Evolutionary conservation across 2,888 invertebrate genomes (phyloP).

Genomic region (Chalcosyrphus nemorum): DNA sequence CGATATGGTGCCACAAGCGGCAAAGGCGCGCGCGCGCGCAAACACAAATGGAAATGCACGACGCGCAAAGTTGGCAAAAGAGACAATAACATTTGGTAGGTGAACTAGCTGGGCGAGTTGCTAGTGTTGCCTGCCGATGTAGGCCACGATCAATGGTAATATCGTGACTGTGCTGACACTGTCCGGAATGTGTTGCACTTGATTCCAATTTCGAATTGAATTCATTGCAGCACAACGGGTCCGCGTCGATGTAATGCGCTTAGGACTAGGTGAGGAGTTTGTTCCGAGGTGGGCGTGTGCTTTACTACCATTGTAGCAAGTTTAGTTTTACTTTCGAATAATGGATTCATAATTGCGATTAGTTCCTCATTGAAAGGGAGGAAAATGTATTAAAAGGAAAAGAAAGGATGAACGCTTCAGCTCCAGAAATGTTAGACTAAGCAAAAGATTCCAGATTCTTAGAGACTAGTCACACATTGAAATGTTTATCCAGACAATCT

Average conservation of each 20-base stretch:
- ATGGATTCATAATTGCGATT: not conserved
- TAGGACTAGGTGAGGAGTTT: conserved; percentile 8
- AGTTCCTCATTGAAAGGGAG: too few relatives aligned
- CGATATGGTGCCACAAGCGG: not conserved
- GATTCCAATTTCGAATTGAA: conserved; percentile 39
- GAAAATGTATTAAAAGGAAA: too few relatives aligned
- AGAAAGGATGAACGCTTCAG: too few relatives aligned
- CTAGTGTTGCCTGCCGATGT: conserved; percentile 15
- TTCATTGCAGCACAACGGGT: not conserved
- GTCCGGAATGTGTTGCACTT: conserved; percentile 64
- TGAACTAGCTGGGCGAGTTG: conserved; percentile 20
- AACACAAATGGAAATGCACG: conserved; percentile 30
- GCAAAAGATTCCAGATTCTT: too few relatives aligned
- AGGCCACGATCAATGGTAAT: conserved; percentile 68
- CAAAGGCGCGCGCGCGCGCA: not conserved
- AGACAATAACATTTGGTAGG: conserved; percentile 39
- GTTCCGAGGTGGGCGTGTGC: not conserved
- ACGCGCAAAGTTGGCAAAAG: not conserved
- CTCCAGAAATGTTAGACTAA: too few relatives aligned
- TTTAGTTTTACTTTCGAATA: conserved; percentile 45
- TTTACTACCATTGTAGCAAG: conserved; percentile 5
- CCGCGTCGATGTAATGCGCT: conserved; percentile 28
- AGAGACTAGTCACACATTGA: too few relatives aligned
- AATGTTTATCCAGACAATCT: too few relatives aligned
- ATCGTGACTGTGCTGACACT: conserved; percentile 66